Base-by-base conservation (phyloP, 2,113 vertebrate genomes). In the Ochotona princeps region DNA sequence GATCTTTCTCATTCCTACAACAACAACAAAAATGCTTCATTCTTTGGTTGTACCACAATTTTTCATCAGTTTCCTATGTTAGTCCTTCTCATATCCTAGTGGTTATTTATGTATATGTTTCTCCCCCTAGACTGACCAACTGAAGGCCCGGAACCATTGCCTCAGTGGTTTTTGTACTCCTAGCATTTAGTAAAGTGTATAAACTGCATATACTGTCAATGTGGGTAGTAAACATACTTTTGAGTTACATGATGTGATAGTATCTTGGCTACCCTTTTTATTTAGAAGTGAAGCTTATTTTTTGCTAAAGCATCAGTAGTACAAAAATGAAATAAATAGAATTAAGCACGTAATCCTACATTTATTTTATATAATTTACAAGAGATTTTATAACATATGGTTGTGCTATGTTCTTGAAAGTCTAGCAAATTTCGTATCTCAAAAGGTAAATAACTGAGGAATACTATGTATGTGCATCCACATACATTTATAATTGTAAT, bases 401-500 rank as follows among this genome's bases (percentile, higher is more conserved):
- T 66, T 51, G 44, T 87, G 54, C 5, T 90, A 25, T 91, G 20
- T 88, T 95, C 32, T 13, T 95, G 79, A 93, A 87, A 60, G 66
- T 3, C 54, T 84, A 85, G 63, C 87, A 95, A 95, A 97, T 95
- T 82, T 95, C 23, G 85, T 84, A 66, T 90, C 51, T 94, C 63
- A 78, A 89, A 94, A 92, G 25, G 78, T 93, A 87, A 95, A 94
- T 95, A 94, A 6, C 89, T 57, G 18, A 95, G 82, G 82, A 87
- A 93, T 94, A 93, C 73, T 90, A 79, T 95, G 78, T 90, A 47
- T 63, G 61, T 83, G 92, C 84, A 95, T 95, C 94, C 51, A 95
- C 51, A 96, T 79, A 8, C 79, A 91, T n/a, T 95, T 83, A 94
- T 94, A 90, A 10, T 92, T 91, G 2, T 94, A 96, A 94, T 94